Percentiles rank a stretch among this genome's conserved stretches.
phyloP scores from a whole-genome alignment of 2,113 vertebrate genomes.

The Thymallus thymallus region DNA sequence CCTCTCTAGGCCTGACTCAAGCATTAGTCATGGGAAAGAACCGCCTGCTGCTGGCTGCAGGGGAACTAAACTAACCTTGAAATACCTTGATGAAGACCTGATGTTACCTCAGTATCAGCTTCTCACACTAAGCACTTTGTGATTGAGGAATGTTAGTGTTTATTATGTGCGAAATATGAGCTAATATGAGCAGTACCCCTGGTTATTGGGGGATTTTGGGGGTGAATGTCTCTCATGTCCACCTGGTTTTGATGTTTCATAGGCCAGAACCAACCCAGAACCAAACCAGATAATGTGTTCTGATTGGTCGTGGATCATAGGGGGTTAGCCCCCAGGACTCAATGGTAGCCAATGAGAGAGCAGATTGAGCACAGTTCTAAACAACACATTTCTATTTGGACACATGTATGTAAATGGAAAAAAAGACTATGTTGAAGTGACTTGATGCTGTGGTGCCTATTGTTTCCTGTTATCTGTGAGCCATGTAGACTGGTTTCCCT shows the following conservation, averaged over 20 bases:
- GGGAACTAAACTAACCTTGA: background rate
- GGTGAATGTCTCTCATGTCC: background rate
- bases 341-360: conserved; percentile 11
- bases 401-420: background rate
- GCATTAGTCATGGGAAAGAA: background rate
- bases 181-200: conserved; percentile 19
- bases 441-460: background rate
- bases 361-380: conserved; percentile 2
- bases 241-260: conserved; percentile 15
- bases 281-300: conserved; percentile 11
- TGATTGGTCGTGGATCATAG: conserved; percentile 29
- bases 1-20: background rate
- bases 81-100: background rate
- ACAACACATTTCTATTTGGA: background rate
- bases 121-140: background rate
- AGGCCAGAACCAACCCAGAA: conserved; percentile 8
- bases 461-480: background rate
- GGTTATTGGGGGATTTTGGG: conserved; percentile 30
- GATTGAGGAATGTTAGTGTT: background rate
- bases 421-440: background rate
- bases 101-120: background rate
- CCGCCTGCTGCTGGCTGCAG: too few relatives aligned
- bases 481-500: background rate
- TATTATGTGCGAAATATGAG: conserved; percentile 16
- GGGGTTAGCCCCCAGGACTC: conserved; percentile 18